Base-by-base conservation (phyloP, 2,797 vertebrate species). In the Gouania willdenowi region DNA sequence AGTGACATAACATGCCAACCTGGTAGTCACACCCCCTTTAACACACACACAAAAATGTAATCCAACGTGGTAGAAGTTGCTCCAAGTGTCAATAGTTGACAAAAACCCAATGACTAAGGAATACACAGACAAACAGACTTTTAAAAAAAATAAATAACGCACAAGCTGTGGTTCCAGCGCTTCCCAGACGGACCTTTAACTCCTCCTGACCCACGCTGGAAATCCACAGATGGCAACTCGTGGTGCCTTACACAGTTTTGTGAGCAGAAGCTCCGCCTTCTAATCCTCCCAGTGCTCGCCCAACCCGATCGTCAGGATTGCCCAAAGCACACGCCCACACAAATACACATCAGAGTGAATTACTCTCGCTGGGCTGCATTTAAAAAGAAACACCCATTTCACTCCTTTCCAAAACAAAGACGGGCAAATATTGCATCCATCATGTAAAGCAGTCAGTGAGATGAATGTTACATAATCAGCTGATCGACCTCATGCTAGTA, bases 261-360 rank as follows among this genome's bases (percentile, higher is more conserved):
- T n/a, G 17, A 7, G 2, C 26, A 16, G 54, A n/a, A 3, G 30
- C 75, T 74, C 69, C 67, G 23, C 81, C 78, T 79, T 79, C 82
- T 82, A 83, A 89, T 83, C 80, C 67, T 61, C 55, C 12, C 24
- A 2, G 8, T 55, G 62, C 54, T 78, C 41, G 30, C 61, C 81
- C 83, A 77, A 87, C 82, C 79, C 82, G 81, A 82, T 79, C 51
- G 41, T 51, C 40, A 19, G 52, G 57, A 58, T 72, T 4, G 20
- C 26, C 44, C 2, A 16, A 3, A 18, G 22, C 26, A 44, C 75
- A 64, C 82, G 26, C 76, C 67, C 78, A 65, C 21, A 23, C 21
- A 23, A 21, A 23, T 8, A 23, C 21, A 23, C 21, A 19, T 77
- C 76, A 0, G 32, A 43, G 67, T 1, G 38, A 56, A 77, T 83